A percentile compares a stretch with the other conserved stretches of the same genome.
These are phyloP conservation scores for Idaea biselata DNA, from an alignment of 2,888 invertebrate species.

Conservation along the genomic window DNA sequence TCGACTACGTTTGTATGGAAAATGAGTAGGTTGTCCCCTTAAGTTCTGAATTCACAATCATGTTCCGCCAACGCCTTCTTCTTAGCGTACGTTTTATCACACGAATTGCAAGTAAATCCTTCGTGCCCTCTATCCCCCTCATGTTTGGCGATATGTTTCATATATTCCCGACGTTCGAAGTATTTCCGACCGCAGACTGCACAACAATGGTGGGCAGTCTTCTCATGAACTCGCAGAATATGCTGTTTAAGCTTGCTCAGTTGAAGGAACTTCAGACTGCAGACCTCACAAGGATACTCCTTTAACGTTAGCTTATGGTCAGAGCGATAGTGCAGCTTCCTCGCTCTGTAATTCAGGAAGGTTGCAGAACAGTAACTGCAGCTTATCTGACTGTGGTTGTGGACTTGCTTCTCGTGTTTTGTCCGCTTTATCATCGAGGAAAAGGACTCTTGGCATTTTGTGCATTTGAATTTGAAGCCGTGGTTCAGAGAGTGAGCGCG, in stretches of 20 bases:
- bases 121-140: constrained; percentile 52
- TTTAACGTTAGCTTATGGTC: constrained; percentile 50
- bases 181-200: constrained; percentile 73
- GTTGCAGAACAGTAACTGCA: constrained; percentile 58
- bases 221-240: constrained; percentile 70
- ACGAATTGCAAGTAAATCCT: constrained; percentile 67
- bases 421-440: constrained; percentile 51
- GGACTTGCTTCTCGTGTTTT: constrained; percentile 50
- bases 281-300: constrained; percentile 55
- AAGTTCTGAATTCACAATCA: constrained; percentile 46
- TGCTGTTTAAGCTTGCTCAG: constrained; percentile 61
- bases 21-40: too few relatives aligned
- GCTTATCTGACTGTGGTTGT: constrained; percentile 53
- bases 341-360: constrained; percentile 51
- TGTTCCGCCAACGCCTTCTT: constrained; percentile 63
- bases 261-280: constrained; percentile 55
- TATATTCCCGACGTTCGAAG: constrained; percentile 71
- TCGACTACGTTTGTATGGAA: too few relatives aligned
- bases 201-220: constrained; percentile 49
- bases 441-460: constrained; percentile 50
- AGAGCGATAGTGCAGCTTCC: constrained; percentile 53
- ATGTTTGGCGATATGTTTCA: constrained; percentile 77
- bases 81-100: constrained; percentile 72
- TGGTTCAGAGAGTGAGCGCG: constrained; percentile 57
- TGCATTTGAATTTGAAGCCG: constrained; percentile 54